Conservation (phyloP, 2,113 vertebrate species). For the Clarias gariepinus region DNA sequence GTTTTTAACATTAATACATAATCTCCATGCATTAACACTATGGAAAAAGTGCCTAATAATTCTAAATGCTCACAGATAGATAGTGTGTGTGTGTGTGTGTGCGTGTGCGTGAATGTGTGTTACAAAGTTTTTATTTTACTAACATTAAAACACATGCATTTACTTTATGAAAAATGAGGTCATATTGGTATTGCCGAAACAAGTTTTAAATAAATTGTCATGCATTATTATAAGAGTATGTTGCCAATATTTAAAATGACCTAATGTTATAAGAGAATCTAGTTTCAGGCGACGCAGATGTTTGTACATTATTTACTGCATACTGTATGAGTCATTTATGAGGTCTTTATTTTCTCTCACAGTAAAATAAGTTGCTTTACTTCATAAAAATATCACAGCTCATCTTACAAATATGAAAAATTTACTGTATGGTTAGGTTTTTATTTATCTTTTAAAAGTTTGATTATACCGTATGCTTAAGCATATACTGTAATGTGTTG, state of each 20-base stretch:
- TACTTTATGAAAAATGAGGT: conserved; percentile 3
- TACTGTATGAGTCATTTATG: conserved; percentile 26
- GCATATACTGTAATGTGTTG: background rate
- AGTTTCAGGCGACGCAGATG: conserved; percentile 4
- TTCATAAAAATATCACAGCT: background rate
- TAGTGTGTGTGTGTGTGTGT: background rate
- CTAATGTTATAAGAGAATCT: background rate
- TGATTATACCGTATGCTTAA: background rate
- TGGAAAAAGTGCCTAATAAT: background rate
- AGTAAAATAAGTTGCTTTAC: background rate
- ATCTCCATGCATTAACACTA: background rate
- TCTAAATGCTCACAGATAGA: too few relatives aligned
- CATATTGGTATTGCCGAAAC: background rate
- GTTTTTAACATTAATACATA: background rate
- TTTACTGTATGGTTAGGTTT: background rate
- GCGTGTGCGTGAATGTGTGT: background rate
- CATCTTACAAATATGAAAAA: background rate
- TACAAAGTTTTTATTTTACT: background rate
- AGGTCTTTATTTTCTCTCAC: background rate
- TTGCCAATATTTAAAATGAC: background rate
- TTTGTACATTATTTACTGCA: conserved; percentile 6
- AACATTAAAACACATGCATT: conserved; percentile 6
- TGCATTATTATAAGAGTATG: background rate
- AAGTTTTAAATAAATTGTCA: background rate
- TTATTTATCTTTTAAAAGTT: too few relatives aligned